Evolutionary conservation across 2,888 invertebrate species (phyloP), one percentile per base, ranked within the genome.

Genomic region (Trisateles emortualis): DNA sequence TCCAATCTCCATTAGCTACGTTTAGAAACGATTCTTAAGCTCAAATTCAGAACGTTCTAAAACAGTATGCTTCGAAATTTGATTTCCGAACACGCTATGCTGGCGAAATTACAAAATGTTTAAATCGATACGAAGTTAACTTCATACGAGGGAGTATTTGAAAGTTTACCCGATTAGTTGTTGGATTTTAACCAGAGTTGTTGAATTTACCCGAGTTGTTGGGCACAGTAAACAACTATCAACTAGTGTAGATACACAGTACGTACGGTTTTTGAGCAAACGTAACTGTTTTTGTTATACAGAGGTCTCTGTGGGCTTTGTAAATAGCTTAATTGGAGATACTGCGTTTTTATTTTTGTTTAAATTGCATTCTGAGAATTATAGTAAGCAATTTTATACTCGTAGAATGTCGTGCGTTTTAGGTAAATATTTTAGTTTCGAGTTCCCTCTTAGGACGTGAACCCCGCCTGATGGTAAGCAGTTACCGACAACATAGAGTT

Each of bases 151-250:
- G 39, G 39, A 43, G 33, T 52, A 52, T 65, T 64, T 49, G 22
- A 40, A 14, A 43, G 65, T 66, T 10, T 30, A 16, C 13, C 9
- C 71, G 67, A 73, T 78, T 81, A 77, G 72, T 74, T 74, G 65
- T 65, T 65, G 64, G 64, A 68, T 73, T 76, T 56, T 59, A 40
- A 54, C 42, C 17, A n/a, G n/a, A n/a, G n/a, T n/a, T n/a, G n/a
- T n/a, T n/a, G n/a, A n/a, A n/a, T n/a, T n/a, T n/a, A n/a, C n/a
- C n/a, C 3, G 60, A 52, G 50, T 51, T 46, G 38, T 54, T 48
- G 38, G 56, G 40, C 36, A 41, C 53, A 55, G 58, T 64, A 72
- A 66, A 69, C 73, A 72, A 74, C 55, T 73, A 73, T 58, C 65
- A 62, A 72, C 66, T 72, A 63, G 59, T 68, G 74, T 59, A 59